Evolutionary conservation across 2,888 invertebrate species (phyloP).

Genomic region (Urechis unicinctus): DNA sequence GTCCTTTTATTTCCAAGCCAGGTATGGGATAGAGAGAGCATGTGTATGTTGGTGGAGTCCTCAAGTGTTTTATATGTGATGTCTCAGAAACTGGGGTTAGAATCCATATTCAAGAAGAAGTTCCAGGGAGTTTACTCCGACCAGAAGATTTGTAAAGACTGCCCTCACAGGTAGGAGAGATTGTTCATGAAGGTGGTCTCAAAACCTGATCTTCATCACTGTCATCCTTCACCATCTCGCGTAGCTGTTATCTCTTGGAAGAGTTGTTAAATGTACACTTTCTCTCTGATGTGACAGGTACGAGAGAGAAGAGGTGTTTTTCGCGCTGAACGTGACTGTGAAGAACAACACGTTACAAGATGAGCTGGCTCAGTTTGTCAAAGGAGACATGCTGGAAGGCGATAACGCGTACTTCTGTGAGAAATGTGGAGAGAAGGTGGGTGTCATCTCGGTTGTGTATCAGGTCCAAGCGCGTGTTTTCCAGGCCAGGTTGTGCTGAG

Average conservation of each 20-base stretch:
- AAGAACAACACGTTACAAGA: conserved; percentile 53
- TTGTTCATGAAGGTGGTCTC: too few species aligned
- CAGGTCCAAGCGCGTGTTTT: neutral
- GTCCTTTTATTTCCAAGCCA: too few species aligned
- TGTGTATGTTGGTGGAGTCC: too few species aligned
- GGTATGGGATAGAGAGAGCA: too few species aligned
- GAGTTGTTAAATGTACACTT: too few species aligned
- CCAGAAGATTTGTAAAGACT: conserved; percentile 56
- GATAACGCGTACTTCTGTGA: conserved; percentile 57
- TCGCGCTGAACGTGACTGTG: conserved; percentile 54
- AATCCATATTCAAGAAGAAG: conserved; percentile 52
- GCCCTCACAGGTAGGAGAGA: conserved; percentile 51
- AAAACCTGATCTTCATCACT: too few species aligned
- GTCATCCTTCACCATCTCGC: neutral
- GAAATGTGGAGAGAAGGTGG: conserved; percentile 54
- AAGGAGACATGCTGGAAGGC: conserved; percentile 56
- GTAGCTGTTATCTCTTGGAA: neutral
- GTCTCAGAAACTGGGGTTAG: conserved; percentile 44
- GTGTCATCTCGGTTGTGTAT: neutral
- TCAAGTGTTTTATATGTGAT: neutral
- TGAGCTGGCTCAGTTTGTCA: conserved; percentile 55
- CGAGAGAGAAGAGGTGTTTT: conserved; percentile 54
- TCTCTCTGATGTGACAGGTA: conserved; percentile 38
- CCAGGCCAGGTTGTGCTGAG: too few species aligned
- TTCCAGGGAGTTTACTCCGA: conserved; percentile 55